A percentile compares a stretch with the other conserved stretches of the same genome.
Conservation (phyloP, 2,797 vertebrate genomes). For the Silurus lanzhouensis region DNA sequence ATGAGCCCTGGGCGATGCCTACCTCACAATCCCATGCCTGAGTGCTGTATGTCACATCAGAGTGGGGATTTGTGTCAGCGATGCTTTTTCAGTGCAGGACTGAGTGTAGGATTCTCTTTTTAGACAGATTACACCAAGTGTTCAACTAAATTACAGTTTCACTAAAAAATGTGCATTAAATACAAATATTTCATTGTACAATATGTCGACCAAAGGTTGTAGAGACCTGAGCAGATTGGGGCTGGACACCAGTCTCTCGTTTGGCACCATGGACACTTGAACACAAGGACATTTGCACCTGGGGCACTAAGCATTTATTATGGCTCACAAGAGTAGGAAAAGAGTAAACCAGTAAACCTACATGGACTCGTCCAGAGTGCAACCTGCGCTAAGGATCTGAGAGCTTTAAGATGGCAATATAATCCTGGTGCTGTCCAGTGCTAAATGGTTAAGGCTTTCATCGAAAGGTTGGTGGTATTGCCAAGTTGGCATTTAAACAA, state of each 20-base stretch:
- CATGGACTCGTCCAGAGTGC: not conserved
- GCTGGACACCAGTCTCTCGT: not conserved
- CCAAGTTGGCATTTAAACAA: too few species aligned
- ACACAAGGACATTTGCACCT: not conserved
- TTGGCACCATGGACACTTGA: not conserved
- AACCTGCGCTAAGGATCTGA: not conserved
- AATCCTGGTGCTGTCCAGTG: too few species aligned
- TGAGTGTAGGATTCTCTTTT: not conserved
- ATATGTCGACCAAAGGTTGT: too few species aligned
- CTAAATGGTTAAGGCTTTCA: too few species aligned
- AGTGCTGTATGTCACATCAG: slow-evolving; percentile 16
- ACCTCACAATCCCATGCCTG: slow-evolving; percentile 4
- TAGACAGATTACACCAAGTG: slow-evolving; percentile 22
- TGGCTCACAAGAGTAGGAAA: too few species aligned
- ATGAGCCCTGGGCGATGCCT: slow-evolving; percentile 37
- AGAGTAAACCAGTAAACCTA: too few species aligned
- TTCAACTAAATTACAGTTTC: not conserved
- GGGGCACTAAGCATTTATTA: too few species aligned
- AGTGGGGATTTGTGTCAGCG: slow-evolving; percentile 28
- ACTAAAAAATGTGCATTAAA: not conserved
- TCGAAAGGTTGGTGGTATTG: too few species aligned
- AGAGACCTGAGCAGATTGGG: too few species aligned
- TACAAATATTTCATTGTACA: not conserved
- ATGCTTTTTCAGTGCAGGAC: slow-evolving; percentile 12
- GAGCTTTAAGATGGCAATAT: not conserved